phyloP scores from a whole-genome alignment of 2,113 vertebrate genomes.

The Xiphias gladius region DNA sequence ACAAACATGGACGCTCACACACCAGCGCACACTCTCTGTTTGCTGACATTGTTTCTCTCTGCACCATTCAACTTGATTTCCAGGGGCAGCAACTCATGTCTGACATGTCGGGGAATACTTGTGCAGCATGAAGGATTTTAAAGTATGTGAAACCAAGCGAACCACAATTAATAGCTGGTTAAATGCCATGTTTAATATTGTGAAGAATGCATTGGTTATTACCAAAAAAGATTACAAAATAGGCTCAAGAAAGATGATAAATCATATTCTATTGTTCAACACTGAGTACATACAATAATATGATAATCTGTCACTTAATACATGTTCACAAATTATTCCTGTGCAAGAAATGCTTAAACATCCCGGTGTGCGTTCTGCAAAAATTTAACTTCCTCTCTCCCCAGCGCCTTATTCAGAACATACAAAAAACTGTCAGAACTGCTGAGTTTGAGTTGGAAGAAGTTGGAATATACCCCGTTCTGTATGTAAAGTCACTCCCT shows the following conservation, averaged over 20 bases:
- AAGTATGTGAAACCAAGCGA: constrained; percentile 39
- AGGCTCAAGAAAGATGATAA: constrained; percentile 69
- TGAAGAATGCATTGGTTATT: constrained; percentile 77
- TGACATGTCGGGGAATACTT: constrained; percentile 17
- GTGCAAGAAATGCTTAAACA: constrained; percentile 65
- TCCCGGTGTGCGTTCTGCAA: constrained; percentile 8
- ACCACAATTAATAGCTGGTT: constrained; percentile 57
- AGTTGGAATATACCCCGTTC: constrained; percentile 26
- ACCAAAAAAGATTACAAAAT: constrained; percentile 83
- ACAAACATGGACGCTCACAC: constrained; percentile 3
- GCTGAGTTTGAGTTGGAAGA: constrained; percentile 37
- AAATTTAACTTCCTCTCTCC: constrained; percentile 9
- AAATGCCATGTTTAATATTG: constrained; percentile 83
- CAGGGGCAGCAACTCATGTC: constrained; percentile 49
- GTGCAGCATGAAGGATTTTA: background rate
- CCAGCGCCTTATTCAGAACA: constrained; percentile 12
- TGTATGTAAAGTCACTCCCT: constrained; percentile 25
- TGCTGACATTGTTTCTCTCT: constrained; percentile 57
- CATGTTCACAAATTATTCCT: constrained; percentile 60
- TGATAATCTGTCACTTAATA: constrained; percentile 62
- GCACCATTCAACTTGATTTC: constrained; percentile 46
- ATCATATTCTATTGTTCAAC: constrained; percentile 70
- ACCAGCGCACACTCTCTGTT: constrained; percentile 23
- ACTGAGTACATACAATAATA: constrained; percentile 74
- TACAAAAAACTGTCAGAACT: background rate